phyloP scores from a whole-genome alignment of 2,797 vertebrate species.

The Ataeniobius toweri region DNA sequence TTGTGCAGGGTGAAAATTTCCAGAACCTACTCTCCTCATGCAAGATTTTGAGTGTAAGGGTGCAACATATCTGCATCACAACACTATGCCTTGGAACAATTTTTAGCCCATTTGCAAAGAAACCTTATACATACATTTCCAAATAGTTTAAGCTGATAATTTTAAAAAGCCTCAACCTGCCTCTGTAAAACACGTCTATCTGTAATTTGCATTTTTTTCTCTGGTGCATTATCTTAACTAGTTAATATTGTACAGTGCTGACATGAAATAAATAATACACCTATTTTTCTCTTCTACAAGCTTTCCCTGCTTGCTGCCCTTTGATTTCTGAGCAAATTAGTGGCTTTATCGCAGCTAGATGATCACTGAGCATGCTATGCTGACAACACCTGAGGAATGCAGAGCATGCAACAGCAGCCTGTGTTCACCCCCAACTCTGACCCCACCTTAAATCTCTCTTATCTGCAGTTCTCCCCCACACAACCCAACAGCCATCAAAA shows the following conservation, averaged over 20 bases:
- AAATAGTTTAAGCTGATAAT: neutral
- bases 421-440: constrained; percentile 43
- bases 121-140: neutral
- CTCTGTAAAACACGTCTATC: neutral
- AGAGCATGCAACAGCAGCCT: constrained; percentile 74
- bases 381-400: constrained; percentile 83
- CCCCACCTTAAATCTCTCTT: constrained; percentile 36
- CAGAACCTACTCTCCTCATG: neutral
- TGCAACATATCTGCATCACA: constrained; percentile 5
- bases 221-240: neutral
- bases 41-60: constrained; percentile 9
- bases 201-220: neutral
- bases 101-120: neutral
- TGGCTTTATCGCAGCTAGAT: constrained; percentile 65
- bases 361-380: constrained; percentile 72
- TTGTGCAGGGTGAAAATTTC: constrained; percentile 15
- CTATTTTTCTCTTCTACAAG: constrained; percentile 17
- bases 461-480: constrained; percentile 56
- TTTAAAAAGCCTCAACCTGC: neutral
- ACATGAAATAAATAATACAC: neutral
- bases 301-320: constrained; percentile 6
- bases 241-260: neutral
- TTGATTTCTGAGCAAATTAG: constrained; percentile 41
- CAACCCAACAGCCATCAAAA: constrained; percentile 16
- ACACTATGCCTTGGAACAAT: neutral